phyloP scores from a whole-genome alignment of 2,113 vertebrate genomes.

The Microtus montanus region DNA sequence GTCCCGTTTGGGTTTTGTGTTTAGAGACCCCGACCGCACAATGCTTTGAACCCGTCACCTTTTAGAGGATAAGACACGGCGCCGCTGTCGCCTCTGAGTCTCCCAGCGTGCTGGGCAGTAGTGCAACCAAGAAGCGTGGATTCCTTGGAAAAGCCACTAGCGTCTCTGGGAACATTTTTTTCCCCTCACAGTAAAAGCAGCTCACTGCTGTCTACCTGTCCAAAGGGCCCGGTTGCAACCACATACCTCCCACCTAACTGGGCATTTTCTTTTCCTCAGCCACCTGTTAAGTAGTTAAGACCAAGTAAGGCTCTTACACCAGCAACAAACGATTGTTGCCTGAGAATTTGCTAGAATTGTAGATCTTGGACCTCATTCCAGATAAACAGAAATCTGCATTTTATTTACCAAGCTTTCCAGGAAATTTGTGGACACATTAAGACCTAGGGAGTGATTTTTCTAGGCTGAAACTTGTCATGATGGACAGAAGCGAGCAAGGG shows the following conservation, averaged over 20 bases:
- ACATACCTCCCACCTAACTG: no score
- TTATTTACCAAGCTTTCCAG: not conserved
- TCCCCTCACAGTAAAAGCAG: not conserved
- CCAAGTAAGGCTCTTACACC: not conserved
- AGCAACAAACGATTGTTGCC: not conserved
- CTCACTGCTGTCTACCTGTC: not conserved
- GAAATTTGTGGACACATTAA: not conserved
- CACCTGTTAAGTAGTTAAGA: not conserved
- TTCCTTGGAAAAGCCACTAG: not conserved
- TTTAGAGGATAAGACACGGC: not conserved
- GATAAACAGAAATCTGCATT: not conserved
- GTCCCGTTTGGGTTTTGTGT: not conserved
- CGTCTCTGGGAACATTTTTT: not conserved
- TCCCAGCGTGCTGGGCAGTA: not conserved
- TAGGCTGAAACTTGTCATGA: not conserved
- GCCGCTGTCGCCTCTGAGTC: not conserved
- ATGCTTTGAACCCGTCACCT: not conserved
- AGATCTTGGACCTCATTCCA: not conserved
- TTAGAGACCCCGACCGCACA: not conserved
- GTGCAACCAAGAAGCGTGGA: not conserved
- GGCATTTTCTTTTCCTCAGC: not conserved
- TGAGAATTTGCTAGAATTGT: not conserved
- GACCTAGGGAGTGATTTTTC: not conserved
- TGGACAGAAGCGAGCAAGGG: not conserved
- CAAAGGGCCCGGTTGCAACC: not conserved